Evolutionary conservation across 1,140 invertebrate genomes (phyloP).

Genomic region (Sarcophaga bullata): DNA sequence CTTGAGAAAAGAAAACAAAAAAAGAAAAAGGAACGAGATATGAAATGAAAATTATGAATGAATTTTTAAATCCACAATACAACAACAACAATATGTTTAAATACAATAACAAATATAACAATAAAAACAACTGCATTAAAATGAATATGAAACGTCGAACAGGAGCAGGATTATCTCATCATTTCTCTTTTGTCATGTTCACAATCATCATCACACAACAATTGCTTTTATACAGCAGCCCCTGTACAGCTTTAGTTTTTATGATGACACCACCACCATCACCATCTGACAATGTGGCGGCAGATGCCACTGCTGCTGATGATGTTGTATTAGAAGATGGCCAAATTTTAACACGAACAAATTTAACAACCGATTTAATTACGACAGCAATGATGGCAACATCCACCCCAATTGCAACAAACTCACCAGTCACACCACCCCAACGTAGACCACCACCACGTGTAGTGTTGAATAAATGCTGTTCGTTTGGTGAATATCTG

Average conservation of each 20-base stretch:
- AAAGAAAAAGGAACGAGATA: neutral
- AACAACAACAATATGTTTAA: constrained; percentile 10
- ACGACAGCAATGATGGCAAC: neutral
- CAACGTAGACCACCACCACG: constrained; percentile 48
- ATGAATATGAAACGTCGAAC: neutral
- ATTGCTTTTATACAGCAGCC: neutral
- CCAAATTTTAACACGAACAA: neutral
- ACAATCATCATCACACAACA: constrained; percentile 16
- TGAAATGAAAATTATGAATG: neutral
- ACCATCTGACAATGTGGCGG: neutral
- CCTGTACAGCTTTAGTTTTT: constrained; percentile 32
- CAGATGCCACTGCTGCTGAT: too few relatives aligned
- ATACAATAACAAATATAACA: neutral
- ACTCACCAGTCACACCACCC: neutral
- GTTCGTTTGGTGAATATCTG: constrained; percentile 58
- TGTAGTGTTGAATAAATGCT: constrained; percentile 62
- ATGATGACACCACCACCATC: constrained; percentile 14
- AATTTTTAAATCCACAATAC: constrained; percentile 3
- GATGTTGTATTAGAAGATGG: neutral
- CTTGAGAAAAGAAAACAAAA: neutral
- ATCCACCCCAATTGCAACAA: neutral
- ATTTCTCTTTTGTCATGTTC: constrained; percentile 11
- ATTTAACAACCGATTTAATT: neutral
- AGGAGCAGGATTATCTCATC: constrained; percentile 26
- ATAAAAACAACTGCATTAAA: neutral